Evolutionary conservation across 2,888 invertebrate genomes (phyloP), one percentile per base, ranked within the genome.

Genomic region (Chelonus formosanus): DNA sequence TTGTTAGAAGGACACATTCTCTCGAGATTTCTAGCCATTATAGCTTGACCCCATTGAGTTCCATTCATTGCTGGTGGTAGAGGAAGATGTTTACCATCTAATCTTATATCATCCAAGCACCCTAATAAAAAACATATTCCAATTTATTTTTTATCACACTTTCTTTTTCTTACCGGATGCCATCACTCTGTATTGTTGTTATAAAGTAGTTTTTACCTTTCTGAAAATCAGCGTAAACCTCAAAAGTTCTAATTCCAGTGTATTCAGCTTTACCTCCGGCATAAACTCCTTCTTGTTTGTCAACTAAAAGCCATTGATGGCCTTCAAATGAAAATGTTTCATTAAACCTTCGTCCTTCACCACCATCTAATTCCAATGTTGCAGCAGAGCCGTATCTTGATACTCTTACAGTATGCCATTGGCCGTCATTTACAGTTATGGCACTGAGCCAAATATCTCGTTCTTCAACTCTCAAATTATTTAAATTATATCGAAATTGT

Each of bases 251-350:
- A 3, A 96, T 95, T 34, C 96, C 96, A 2, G 96, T 96, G 80
- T 96, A 97, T 80, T 96, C 96, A 3, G 96, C 96, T 85, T 96
- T 96, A 10, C 97, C 97, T 63, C 97, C 97, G 0, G 96, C 96
- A 78, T 96, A 97, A 32, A 97, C 96, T 0, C 96, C 96, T 83
- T 96, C 96, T 80, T 97, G 96, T 78, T 96, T 96, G 80, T 94
- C 97, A 20, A 97, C 96, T 71, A 95, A 85, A 74, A 97, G 86
- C 93, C 95, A 94, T 77, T 96, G 96, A 82, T 96, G 96, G 0
- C 96, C 96, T 61, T 90, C 90, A 81, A 95, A 96, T 43, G 90
- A 90, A 82, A 96, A 96, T 0, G 95, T 94, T 84, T 97, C 97
- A 80, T 97, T 96, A 85, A 95, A 96, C 68, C 96, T 87, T 70